A percentile compares a stretch with the other conserved stretches of the same genome.
These are phyloP conservation scores for Elephantulus edwardii DNA, from an alignment of 2,113 vertebrate species.

Conservation along the genomic window DNA sequence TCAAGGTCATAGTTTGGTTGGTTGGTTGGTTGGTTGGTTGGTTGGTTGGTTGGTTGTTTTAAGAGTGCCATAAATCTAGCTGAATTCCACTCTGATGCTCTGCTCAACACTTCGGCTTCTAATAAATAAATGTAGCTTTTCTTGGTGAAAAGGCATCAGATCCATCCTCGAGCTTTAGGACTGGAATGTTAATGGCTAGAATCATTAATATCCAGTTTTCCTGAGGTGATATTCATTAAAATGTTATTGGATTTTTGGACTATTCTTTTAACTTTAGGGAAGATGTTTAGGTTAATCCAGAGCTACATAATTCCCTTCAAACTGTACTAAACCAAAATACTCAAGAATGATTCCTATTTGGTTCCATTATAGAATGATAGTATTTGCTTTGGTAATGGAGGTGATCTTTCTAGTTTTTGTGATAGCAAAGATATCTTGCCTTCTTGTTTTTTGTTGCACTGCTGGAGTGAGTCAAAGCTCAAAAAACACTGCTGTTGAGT, in stretches of 20 bases:
- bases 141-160: not conserved
- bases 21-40: too few species aligned
- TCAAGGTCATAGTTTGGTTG: conserved; percentile 28
- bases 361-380: not conserved
- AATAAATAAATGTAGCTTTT: conserved; percentile 48
- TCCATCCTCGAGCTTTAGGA: not conserved
- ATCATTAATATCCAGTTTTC: conserved; percentile 22
- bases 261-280: not conserved
- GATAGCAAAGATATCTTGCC: not conserved
- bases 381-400: not conserved
- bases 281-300: not conserved
- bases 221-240: not conserved
- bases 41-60: too few species aligned
- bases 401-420: not conserved
- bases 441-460: not conserved
- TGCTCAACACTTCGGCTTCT: conserved; percentile 26
- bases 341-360: conserved; percentile 4
- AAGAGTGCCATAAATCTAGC: not conserved
- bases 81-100: conserved; percentile 44
- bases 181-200: conserved; percentile 48
- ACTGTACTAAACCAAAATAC: conserved; percentile 24
- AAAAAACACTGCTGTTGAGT: too few species aligned
- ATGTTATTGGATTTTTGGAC: not conserved
- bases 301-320: not conserved
- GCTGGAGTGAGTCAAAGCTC: not conserved